A percentile compares a stretch with the other conserved stretches of the same genome.
These are phyloP conservation scores for Solenodon paradoxus DNA, from an alignment of 2,113 vertebrate species.

Conservation along the genomic window DNA sequence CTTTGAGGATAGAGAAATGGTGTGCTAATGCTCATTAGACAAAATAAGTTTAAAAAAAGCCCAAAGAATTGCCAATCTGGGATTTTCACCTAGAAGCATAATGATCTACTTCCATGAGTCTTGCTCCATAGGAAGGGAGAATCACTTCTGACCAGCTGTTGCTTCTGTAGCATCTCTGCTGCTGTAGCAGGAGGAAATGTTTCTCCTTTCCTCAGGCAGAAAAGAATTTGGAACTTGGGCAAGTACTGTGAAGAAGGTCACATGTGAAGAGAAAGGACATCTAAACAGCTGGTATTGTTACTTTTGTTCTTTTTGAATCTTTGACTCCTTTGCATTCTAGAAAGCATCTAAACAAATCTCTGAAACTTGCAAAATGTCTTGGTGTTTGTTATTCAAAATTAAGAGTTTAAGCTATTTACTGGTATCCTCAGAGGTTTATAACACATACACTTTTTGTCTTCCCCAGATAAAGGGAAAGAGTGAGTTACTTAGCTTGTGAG, in stretches of 20 bases:
- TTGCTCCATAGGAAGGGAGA: slow-evolving; percentile 28
- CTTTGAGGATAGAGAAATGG: neutral
- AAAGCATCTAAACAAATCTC: neutral
- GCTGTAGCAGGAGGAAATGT: neutral
- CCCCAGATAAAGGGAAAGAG: neutral
- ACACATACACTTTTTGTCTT: neutral
- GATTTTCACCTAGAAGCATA: slow-evolving; percentile 32
- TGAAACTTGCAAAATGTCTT: neutral
- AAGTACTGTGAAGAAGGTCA: neutral
- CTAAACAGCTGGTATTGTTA: neutral
- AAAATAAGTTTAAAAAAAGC: slow-evolving; percentile 37
- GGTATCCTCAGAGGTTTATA: neutral
- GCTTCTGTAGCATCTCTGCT: neutral
- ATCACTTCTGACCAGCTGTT: slow-evolving; percentile 56
- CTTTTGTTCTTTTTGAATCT: neutral
- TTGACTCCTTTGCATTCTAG: neutral
- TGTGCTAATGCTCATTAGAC: neutral
- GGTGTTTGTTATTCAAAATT: neutral
- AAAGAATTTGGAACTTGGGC: slow-evolving; percentile 5
- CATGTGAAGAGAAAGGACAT: neutral
- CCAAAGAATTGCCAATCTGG: neutral
- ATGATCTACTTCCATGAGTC: neutral
- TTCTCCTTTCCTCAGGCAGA: slow-evolving; percentile 6
- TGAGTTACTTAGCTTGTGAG: neutral
- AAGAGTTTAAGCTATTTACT: neutral